Evolutionary conservation across 1,140 invertebrate genomes (phyloP), one percentile per base, ranked within the genome.

Genomic region (Papilio helenus): DNA sequence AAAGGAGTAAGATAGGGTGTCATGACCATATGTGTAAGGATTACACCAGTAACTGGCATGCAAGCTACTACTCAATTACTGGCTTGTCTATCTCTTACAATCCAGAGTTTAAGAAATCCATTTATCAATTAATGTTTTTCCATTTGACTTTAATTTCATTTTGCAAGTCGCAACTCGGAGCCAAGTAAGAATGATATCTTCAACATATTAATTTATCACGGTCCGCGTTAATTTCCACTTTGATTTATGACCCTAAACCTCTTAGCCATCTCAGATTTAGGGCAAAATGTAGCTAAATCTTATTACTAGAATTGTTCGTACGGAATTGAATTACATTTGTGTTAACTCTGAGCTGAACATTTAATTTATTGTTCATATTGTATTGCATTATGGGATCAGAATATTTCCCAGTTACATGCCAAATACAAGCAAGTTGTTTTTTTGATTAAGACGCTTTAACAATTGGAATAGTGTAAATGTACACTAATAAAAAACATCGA

Each of bases 171-270:
- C 14, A 68, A 68, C 2, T 9, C 9, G 10, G 5, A 26, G 23
- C 58, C 58, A 26, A 29, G 12, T 68, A 34, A 68, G 12, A 34
- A 29, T 68, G 12, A 68, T 68, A 29, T 68, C 61, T 5, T 14
- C 34, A 68, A 68, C 61, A 68, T 29, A 68, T 68, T 68, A 68
- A 68, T 68, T 68, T 68, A 68, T 68, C 61, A 68, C 61, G 26
- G 61, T 29, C 61, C 14, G 26, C 61, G 23, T 68, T 68, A 68
- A 68, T 68, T 68, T 68, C 61, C 12, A 68, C 61, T 68, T 68
- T 68, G 26, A 68, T 68, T 68, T 29, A 68, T 68, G 61, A 68
- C 61, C 26, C 26, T 68, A 68, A 61, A 26, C 58, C 58, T 61
- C 61, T 68, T 68, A 29, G 26, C 26, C 26, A 68, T 29, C 61